Conservation (phyloP, 2,113 vertebrate species). For the Sorex araneus region DNA sequence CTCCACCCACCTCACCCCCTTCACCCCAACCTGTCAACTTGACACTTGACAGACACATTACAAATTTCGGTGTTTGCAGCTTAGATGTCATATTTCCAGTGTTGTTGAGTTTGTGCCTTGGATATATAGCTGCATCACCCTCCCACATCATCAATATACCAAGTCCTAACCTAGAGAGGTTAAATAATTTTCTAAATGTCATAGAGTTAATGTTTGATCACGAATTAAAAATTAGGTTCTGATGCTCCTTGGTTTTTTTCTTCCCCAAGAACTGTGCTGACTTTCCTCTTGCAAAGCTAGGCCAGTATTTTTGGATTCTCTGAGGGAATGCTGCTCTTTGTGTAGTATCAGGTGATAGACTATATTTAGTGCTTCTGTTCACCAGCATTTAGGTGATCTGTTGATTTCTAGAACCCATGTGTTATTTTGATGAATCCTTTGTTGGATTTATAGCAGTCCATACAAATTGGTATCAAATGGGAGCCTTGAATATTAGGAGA, state of each 20-base stretch:
- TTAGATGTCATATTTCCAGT: too few species aligned
- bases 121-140: too few species aligned
- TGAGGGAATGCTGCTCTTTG: conserved; percentile 30
- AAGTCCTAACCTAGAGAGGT: background rate
- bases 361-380: conserved; percentile 42
- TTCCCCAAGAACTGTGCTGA: conserved; percentile 3
- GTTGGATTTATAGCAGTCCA: conserved; percentile 17
- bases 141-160: background rate
- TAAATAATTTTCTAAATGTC: conserved; percentile 37
- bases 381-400: conserved; percentile 11
- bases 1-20: too few species aligned
- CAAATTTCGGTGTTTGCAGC: too few species aligned
- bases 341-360: background rate
- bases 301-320: conserved; percentile 38
- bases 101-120: too few species aligned
- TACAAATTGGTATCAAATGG: background rate
- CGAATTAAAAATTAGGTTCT: conserved; percentile 29
- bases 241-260: conserved; percentile 9
- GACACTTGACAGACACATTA: too few species aligned
- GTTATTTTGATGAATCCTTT: conserved; percentile 25
- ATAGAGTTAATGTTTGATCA: conserved; percentile 17
- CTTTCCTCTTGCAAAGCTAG: conserved; percentile 9
- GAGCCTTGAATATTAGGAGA: conserved; percentile 5
- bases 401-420: conserved; percentile 42
- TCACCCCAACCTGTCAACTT: too few species aligned